Evolutionary conservation across 92 coral and sea anemone species (phyloP), one percentile per base, ranked within the genome.

Genomic region (Pocillopora meandrina): DNA sequence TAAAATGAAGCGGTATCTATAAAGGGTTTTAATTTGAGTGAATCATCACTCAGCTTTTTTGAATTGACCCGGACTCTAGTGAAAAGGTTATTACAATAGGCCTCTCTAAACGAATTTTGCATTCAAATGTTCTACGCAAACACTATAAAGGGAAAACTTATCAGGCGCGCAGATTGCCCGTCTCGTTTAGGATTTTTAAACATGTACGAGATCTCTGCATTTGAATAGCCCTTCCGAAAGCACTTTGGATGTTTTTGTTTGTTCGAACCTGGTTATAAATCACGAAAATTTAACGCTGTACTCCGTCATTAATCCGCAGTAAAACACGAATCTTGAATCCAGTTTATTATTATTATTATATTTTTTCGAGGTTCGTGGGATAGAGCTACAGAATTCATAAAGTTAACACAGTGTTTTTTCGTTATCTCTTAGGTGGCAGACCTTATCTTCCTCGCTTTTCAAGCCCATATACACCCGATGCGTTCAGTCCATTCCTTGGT

Each of bases 401-500:
- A 36, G 31, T 72, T 82, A 62, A 79, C 78, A 78, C 61, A 79
- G 65, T 60, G 65, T 77, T 63, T 87, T 76, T 66, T 86, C 52
- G 77, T 71, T 82, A 71, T 79, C 67, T 92, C 77, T 56, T 63
- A 92, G 95, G 81, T 83, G 80, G 42, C 56, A 80, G 82, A 49
- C 84, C 80, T 49, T 83, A 82, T 79, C 78, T 87, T 8, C 85
- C 92, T 19, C 83, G 74, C 56, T 75, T 91, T 76, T 69, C 82
- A 72, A 68, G 84, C 75, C 92, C 74, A 23, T 33, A 87, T 21
- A 23, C 82, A 58, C 85, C 81, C 14, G 84, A 80, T 57, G 84
- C 78, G 16, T 93, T 86, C 87, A 86, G 74, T 71, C 93, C 92
- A 26, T 86, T 83, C 60, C 64, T 93, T 19, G 57, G 80, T 9